These are phyloP conservation scores for Idaea straminata DNA, from an alignment of 2,888 invertebrate species.

Conservation along the genomic window DNA sequence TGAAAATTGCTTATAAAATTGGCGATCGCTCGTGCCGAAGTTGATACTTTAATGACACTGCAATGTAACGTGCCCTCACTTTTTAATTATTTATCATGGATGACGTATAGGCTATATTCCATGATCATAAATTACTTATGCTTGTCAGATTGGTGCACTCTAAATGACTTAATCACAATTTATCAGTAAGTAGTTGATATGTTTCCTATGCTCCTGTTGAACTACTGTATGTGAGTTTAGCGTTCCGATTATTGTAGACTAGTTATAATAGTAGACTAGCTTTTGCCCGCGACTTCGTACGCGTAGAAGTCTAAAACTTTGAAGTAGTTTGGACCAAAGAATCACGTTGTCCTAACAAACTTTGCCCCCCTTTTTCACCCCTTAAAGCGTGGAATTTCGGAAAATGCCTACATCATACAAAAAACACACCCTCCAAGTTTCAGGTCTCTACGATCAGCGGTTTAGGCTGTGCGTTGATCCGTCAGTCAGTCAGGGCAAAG, in stretches of 20 bases:
- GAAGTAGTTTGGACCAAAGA: too few relatives aligned
- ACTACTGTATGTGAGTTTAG: background rate
- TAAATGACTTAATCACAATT: background rate
- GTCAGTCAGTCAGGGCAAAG: too few relatives aligned
- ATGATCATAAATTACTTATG: constrained; percentile 25
- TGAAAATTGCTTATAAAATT: constrained; percentile 74
- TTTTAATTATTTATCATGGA: constrained; percentile 67
- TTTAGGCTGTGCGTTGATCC: too few relatives aligned
- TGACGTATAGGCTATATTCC: constrained; percentile 52
- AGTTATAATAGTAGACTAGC: too few relatives aligned
- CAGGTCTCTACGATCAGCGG: too few relatives aligned
- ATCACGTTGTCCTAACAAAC: too few relatives aligned
- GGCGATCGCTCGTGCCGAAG: constrained; percentile 66
- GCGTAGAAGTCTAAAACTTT: too few relatives aligned
- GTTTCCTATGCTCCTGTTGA: background rate
- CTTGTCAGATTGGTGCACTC: constrained; percentile 21
- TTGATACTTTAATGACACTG: constrained; percentile 55
- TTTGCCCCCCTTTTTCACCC: too few relatives aligned
- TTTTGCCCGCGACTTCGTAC: too few relatives aligned
- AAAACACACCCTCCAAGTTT: too few relatives aligned
- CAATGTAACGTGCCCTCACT: constrained; percentile 51
- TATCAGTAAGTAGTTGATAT: background rate
- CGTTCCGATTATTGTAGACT: background rate
- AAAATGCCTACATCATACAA: too few relatives aligned
- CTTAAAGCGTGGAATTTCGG: too few relatives aligned